phyloP scores from a whole-genome alignment of 2,888 invertebrate genomes.

The Iselma pallidipennis region DNA sequence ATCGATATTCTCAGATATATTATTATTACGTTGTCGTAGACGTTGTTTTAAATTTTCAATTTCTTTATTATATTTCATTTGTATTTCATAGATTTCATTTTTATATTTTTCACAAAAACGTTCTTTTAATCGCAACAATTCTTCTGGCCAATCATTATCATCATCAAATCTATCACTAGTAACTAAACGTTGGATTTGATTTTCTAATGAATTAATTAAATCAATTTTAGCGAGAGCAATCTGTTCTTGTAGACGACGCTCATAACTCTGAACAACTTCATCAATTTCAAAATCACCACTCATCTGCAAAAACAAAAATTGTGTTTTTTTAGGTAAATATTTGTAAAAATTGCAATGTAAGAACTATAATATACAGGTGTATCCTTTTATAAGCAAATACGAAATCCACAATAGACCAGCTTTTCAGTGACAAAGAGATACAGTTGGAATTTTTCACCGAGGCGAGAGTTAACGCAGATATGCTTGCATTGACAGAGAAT shows the following conservation, averaged over 20 bases:
- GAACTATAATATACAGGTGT: no score
- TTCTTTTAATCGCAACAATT: constrained; percentile 72
- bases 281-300: constrained; percentile 54
- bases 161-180: constrained; percentile 70
- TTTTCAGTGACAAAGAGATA: no score
- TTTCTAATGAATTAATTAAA: constrained; percentile 70
- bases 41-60: constrained; percentile 54
- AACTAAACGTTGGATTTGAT: constrained; percentile 75
- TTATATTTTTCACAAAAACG: constrained; percentile 72
- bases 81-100: constrained; percentile 62
- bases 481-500: no score
- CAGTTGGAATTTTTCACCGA: neutral
- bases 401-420: no score
- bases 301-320: constrained; percentile 22
- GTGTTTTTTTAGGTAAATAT: no score
- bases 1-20: neutral
- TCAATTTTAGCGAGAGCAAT: constrained; percentile 68
- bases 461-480: no score
- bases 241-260: constrained; percentile 64
- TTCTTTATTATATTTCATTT: constrained; percentile 65
- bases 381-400: no score
- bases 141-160: constrained; percentile 78
- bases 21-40: constrained; percentile 21
- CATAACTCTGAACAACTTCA: constrained; percentile 57
- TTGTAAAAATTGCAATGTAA: no score